Conservation (phyloP, 2,113 vertebrate genomes). For the Eupsittula cactorum region DNA sequence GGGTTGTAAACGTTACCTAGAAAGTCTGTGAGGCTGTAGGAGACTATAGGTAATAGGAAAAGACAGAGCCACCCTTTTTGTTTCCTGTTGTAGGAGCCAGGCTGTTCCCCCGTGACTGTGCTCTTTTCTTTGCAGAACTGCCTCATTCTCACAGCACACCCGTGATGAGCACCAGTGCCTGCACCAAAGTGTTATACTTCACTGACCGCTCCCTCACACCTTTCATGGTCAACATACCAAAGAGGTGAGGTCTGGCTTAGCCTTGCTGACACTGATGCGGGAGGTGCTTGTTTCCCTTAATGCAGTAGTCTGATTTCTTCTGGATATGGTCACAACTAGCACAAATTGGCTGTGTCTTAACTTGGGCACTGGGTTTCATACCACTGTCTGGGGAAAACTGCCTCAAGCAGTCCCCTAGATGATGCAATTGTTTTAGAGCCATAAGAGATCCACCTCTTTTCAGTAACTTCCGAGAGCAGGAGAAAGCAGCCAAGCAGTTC, state of each 20-base stretch:
- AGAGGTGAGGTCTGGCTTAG: constrained; percentile 81
- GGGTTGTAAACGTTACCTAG: background rate
- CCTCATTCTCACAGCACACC: constrained; percentile 85
- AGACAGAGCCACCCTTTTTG: background rate
- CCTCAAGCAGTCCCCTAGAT: background rate
- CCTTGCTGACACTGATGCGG: background rate
- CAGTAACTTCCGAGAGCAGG: background rate
- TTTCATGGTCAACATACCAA: constrained; percentile 95
- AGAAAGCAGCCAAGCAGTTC: background rate
- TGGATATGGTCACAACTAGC: background rate
- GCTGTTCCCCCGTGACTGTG: background rate
- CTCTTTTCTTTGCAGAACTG: constrained; percentile 76
- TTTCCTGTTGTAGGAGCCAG: background rate
- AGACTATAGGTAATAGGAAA: background rate
- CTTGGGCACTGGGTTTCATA: background rate
- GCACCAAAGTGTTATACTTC: constrained; percentile 97
- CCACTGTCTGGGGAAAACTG: background rate
- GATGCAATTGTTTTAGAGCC: background rate
- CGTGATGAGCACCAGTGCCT: constrained; percentile 81
- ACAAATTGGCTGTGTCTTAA: background rate
- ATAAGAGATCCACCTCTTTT: background rate
- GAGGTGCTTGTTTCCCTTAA: background rate
- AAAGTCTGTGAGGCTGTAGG: background rate
- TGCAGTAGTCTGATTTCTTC: background rate
- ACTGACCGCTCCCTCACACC: constrained; percentile 93